A percentile compares a stretch with the other conserved stretches of the same genome.
phyloP scores from a whole-genome alignment of 92 coral and sea anemone genomes.

The Zoanthus gigantus region DNA sequence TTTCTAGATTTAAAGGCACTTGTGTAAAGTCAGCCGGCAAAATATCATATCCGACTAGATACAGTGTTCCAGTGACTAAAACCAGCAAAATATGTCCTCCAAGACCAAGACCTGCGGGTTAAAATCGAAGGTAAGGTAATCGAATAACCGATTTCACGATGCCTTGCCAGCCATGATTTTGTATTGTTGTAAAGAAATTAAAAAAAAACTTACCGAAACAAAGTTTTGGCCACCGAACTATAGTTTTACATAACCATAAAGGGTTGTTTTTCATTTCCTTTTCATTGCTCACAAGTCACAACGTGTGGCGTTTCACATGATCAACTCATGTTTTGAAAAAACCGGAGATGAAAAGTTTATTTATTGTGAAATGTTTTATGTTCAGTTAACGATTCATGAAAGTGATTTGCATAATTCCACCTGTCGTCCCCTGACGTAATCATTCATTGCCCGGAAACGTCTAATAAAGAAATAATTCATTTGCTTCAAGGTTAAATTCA shows the following conservation, averaged over 20 bases:
- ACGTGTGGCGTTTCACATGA: neutral
- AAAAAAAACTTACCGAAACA: constrained; percentile 71
- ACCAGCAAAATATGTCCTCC: constrained; percentile 79
- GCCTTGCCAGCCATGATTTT: neutral
- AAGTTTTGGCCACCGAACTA: constrained; percentile 70
- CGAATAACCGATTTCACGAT: neutral
- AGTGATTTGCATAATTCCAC: constrained; percentile 39
- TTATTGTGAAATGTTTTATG: neutral
- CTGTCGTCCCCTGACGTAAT: constrained; percentile 21
- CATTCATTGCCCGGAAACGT: constrained; percentile 18
- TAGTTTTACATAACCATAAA: constrained; percentile 61
- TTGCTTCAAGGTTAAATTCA: neutral
- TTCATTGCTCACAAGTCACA: neutral
- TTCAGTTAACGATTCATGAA: constrained; percentile 6
- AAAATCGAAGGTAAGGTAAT: neutral
- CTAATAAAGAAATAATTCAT: neutral
- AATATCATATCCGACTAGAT: constrained; percentile 86
- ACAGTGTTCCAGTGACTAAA: constrained; percentile 75
- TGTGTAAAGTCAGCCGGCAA: constrained; percentile 93
- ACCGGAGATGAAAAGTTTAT: no score
- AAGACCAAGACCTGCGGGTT: constrained; percentile 74
- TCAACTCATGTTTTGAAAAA: no score
- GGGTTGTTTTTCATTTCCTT: constrained; percentile 28
- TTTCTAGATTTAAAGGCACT: constrained; percentile 91
- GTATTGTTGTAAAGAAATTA: neutral